phyloP scores from a whole-genome alignment of 2,888 invertebrate species.

The Drosophila anomelani region DNA sequence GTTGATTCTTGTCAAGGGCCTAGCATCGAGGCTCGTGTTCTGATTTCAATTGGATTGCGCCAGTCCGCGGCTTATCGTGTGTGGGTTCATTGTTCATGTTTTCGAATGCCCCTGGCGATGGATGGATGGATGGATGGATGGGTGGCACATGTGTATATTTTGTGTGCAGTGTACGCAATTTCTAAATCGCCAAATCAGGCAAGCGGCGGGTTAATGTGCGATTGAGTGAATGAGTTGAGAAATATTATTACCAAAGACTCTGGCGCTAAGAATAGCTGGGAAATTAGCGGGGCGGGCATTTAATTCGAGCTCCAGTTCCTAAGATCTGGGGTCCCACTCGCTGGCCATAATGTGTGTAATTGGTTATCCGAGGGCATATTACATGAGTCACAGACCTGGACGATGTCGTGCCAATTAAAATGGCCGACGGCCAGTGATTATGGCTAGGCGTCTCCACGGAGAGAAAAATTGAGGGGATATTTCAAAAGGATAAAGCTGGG shows the following conservation, averaged over 20 bases:
- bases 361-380: conserved; percentile 65
- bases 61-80: conserved; percentile 44
- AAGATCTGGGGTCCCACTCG: conserved; percentile 20
- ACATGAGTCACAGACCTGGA: conserved; percentile 49
- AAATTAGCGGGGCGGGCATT: conserved; percentile 24
- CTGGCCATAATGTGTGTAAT: conserved; percentile 53
- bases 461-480: background rate
- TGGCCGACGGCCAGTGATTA: conserved; percentile 60
- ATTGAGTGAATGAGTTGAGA: conserved; percentile 46
- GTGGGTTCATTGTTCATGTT: conserved; percentile 46
- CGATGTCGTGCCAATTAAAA: conserved; percentile 75
- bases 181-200: conserved; percentile 33
- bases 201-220: conserved; percentile 44
- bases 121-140: conserved; percentile 32
- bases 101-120: conserved; percentile 33
- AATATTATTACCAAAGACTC: conserved; percentile 23
- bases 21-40: conserved; percentile 27
- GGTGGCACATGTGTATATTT: conserved; percentile 37
- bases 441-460: conserved; percentile 54
- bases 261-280: conserved; percentile 41
- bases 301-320: conserved; percentile 38
- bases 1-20: conserved; percentile 36
- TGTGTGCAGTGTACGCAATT: conserved; percentile 39
- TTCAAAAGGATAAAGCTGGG: background rate
- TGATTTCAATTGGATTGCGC: conserved; percentile 42